Evolutionary conservation across 2,113 vertebrate genomes (phyloP).

Genomic region (Cynocephalus volans): DNA sequence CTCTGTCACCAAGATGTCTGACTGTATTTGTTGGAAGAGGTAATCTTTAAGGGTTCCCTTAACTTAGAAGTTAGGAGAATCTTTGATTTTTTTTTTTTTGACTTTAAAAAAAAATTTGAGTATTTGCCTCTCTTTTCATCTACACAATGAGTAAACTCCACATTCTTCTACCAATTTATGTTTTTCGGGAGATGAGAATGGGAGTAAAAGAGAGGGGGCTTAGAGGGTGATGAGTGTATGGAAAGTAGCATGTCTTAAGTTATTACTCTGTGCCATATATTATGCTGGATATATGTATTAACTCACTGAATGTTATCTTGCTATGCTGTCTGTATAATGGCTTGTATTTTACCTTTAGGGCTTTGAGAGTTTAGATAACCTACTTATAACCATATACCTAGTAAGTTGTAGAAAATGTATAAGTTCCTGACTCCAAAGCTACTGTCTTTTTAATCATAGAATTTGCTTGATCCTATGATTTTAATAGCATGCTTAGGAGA

Average conservation of each 20-base stretch:
- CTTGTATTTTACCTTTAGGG: neutral
- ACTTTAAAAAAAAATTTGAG: neutral
- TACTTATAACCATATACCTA: neutral
- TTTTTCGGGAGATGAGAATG: neutral
- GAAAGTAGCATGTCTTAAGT: neutral
- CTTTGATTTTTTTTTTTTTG: constrained; percentile 22
- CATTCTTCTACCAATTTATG: neutral
- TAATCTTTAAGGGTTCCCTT: neutral
- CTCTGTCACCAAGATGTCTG: neutral
- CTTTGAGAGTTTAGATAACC: constrained; percentile 8
- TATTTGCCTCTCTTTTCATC: neutral
- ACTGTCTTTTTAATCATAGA: neutral
- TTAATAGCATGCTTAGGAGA: constrained; percentile 9
- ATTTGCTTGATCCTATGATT: neutral
- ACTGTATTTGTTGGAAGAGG: neutral
- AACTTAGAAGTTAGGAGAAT: constrained; percentile 30
- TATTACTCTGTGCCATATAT: neutral
- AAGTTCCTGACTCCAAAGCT: neutral
- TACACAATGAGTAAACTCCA: neutral
- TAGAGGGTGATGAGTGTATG: neutral
- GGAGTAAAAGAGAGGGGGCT: neutral
- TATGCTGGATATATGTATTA: neutral
- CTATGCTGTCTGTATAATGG: neutral
- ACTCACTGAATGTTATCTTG: neutral
- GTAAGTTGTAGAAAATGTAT: neutral